Conservation (phyloP, 2,113 vertebrate species). For the Callionymus lyra region DNA sequence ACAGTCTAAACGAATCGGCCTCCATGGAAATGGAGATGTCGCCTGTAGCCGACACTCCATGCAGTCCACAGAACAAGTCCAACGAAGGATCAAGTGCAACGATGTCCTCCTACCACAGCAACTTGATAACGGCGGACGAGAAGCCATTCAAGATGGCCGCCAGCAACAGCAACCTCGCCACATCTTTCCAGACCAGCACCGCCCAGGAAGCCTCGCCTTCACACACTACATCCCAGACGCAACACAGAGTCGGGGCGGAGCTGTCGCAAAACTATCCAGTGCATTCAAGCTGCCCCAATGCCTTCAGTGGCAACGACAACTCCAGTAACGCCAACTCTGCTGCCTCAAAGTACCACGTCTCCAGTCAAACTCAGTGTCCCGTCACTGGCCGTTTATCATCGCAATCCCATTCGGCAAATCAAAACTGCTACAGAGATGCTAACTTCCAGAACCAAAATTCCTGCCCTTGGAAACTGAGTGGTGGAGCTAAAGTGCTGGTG, state of each 20-base stretch:
- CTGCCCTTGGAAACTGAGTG: slow-evolving; percentile 65
- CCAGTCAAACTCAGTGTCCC: slow-evolving; percentile 51
- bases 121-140: slow-evolving; percentile 43
- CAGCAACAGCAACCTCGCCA: slow-evolving; percentile 17
- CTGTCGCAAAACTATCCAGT: slow-evolving; percentile 22
- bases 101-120: slow-evolving; percentile 49
- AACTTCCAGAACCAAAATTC: slow-evolving; percentile 45
- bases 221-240: slow-evolving; percentile 12
- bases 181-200: slow-evolving; percentile 21
- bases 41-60: slow-evolving; percentile 32
- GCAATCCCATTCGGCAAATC: slow-evolving; percentile 34
- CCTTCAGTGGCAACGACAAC: slow-evolving; percentile 32
- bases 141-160: slow-evolving; percentile 46
- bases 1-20: slow-evolving; percentile 62
- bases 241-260: slow-evolving; percentile 30
- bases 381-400: slow-evolving; percentile 24
- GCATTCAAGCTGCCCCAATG: slow-evolving; percentile 29
- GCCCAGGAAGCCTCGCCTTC: slow-evolving; percentile 25
- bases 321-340: slow-evolving; percentile 29
- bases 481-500: slow-evolving; percentile 71
- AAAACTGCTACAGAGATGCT: slow-evolving; percentile 31
- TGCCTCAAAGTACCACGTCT: slow-evolving; percentile 46
- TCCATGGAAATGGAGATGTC: slow-evolving; percentile 60
- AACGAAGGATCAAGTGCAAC: slow-evolving; percentile 32
- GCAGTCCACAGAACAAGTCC: slow-evolving; percentile 49